Conservation (phyloP, 2,113 vertebrate genomes). For the Sterrhoptilus dennistouni region DNA sequence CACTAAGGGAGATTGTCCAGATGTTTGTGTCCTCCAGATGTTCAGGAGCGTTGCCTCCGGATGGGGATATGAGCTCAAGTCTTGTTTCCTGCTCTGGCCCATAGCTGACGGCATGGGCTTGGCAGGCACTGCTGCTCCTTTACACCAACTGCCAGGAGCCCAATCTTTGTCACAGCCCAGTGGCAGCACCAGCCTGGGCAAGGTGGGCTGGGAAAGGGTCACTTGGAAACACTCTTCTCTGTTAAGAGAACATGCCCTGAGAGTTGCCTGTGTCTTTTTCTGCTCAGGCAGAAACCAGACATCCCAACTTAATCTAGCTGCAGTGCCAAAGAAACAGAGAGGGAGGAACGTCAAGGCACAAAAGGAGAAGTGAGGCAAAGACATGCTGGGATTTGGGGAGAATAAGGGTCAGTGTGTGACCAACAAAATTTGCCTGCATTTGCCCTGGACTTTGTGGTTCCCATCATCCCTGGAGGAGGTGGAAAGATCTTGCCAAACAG, state of each 20-base stretch:
- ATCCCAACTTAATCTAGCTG: background rate
- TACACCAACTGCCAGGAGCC: background rate
- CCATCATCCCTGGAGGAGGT: background rate
- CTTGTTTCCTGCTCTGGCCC: slow-evolving; percentile 50
- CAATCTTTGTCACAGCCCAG: accelerated
- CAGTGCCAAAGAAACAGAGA: background rate
- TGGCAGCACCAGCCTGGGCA: background rate
- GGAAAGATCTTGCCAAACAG: background rate
- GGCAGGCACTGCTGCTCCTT: background rate
- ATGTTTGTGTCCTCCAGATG: slow-evolving; percentile 60
- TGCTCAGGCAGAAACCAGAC: background rate
- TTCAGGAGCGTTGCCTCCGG: slow-evolving; percentile 30
- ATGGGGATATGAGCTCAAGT: slow-evolving; percentile 25
- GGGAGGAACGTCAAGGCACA: background rate
- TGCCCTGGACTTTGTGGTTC: background rate
- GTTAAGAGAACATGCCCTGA: background rate
- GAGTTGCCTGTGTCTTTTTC: background rate
- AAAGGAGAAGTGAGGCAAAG: background rate
- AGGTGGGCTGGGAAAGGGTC: background rate
- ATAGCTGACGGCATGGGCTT: background rate
- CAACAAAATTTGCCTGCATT: background rate
- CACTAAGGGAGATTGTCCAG: slow-evolving; percentile 39
- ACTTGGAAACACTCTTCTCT: background rate
- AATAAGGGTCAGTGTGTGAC: background rate
- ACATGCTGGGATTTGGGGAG: background rate